Evolutionary conservation across 2,888 invertebrate genomes (phyloP).

Genomic region (Acleris literana): DNA sequence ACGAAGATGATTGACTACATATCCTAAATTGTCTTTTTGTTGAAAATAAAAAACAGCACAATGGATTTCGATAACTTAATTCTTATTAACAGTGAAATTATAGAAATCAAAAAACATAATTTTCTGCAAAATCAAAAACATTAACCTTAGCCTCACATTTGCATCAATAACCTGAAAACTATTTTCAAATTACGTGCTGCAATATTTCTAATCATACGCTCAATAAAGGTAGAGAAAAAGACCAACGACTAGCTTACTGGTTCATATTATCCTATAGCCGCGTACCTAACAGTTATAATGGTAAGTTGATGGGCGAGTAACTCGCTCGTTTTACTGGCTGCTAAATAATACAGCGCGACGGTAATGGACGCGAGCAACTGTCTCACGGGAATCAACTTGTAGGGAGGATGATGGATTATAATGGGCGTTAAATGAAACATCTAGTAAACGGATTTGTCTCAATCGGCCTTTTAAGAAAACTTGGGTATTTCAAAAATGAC

Average conservation of each 20-base stretch:
- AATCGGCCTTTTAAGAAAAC: neutral
- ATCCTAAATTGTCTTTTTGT: no score
- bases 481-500: no score
- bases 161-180: no score
- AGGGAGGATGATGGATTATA: conserved; percentile 14
- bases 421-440: conserved; percentile 13
- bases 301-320: conserved; percentile 3
- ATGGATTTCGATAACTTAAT: no score
- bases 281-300: neutral
- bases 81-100: no score
- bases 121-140: no score
- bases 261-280: neutral
- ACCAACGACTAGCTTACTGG: neutral
- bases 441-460: neutral
- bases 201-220: neutral
- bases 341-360: conserved; percentile 18
- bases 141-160: no score
- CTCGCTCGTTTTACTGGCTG: conserved; percentile 8
- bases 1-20: no score
- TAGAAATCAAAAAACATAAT: no score
- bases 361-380: conserved; percentile 18
- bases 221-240: neutral
- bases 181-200: no score
- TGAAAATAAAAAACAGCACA: no score
- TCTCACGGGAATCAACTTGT: conserved; percentile 8